Evolutionary conservation across 2,797 vertebrate species (phyloP).

Genomic region (Allobates femoralis): DNA sequence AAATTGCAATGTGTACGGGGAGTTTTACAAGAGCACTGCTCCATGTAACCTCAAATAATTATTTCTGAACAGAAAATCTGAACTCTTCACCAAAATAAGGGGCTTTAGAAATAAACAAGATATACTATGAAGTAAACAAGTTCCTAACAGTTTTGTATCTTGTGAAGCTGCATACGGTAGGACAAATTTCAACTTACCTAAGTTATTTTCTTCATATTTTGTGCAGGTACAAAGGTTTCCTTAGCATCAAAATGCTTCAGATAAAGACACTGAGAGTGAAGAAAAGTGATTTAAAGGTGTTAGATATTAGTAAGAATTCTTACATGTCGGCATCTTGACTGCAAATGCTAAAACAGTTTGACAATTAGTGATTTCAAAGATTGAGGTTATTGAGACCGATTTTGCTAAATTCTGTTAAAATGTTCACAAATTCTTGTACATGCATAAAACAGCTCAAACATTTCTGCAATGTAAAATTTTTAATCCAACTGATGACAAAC

Average conservation of each 20-base stretch:
- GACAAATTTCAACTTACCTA: not conserved
- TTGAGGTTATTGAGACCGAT: no score
- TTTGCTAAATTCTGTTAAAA: no score
- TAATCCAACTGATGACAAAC: no score
- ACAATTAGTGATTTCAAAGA: no score
- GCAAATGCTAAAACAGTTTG: no score
- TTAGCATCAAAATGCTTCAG: not conserved
- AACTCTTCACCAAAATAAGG: constrained; percentile 17
- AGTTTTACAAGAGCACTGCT: constrained; percentile 21
- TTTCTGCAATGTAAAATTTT: no score
- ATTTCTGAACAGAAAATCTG: constrained; percentile 19
- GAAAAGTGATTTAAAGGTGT: not conserved
- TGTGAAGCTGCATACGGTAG: not conserved
- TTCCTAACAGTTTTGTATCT: not conserved
- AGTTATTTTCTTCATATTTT: constrained; percentile 5
- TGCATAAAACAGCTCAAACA: no score
- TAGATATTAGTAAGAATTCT: not conserved
- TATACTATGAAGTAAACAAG: constrained; percentile 7
- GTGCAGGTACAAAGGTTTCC: not conserved
- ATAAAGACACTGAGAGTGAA: not conserved
- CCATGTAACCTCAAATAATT: constrained; percentile 39
- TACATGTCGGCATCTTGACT: no score
- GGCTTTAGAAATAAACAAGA: constrained; percentile 14
- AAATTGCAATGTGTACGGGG: constrained; percentile 31
- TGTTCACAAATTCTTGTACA: no score